Conservation (phyloP, 2,797 vertebrate species). For the Cynodonichthys magdalenae region DNA sequence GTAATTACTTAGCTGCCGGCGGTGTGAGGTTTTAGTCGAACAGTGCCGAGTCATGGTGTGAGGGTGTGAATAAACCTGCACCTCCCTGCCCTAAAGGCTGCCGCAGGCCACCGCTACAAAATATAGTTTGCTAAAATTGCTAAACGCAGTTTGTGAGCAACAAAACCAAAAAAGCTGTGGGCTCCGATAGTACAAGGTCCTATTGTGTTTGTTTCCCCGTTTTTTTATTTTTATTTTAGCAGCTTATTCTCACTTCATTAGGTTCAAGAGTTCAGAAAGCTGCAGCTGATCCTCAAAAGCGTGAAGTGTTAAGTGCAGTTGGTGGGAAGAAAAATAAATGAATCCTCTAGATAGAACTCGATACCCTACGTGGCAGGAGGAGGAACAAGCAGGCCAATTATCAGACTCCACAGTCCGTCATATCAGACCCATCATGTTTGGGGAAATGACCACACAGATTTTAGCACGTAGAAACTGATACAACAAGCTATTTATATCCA, state of each 20-base stretch:
- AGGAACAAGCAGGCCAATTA: conserved; percentile 58
- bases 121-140: background rate
- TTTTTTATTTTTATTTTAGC: conserved; percentile 4
- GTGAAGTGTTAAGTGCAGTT: conserved; percentile 55
- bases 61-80: conserved; percentile 40
- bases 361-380: conserved; percentile 50
- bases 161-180: conserved; percentile 15
- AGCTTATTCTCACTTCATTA: conserved; percentile 45
- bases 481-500: conserved; percentile 27
- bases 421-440: conserved; percentile 54
- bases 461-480: conserved; percentile 32
- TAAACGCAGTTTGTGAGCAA: background rate
- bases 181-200: conserved; percentile 8
- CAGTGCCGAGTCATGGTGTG: conserved; percentile 40
- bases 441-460: conserved; percentile 46
- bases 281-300: conserved; percentile 45
- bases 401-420: conserved; percentile 37
- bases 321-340: conserved; percentile 60
- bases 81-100: conserved; percentile 27
- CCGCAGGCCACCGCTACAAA: conserved; percentile 1
- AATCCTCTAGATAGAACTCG: conserved; percentile 61
- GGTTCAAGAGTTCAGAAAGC: conserved; percentile 45
- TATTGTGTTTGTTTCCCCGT: conserved; percentile 4
- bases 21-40: conserved; percentile 36
- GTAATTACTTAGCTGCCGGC: conserved; percentile 55